Base-by-base conservation (phyloP, 1,140 invertebrate species). In the Stegodyphus mimosarum region DNA sequence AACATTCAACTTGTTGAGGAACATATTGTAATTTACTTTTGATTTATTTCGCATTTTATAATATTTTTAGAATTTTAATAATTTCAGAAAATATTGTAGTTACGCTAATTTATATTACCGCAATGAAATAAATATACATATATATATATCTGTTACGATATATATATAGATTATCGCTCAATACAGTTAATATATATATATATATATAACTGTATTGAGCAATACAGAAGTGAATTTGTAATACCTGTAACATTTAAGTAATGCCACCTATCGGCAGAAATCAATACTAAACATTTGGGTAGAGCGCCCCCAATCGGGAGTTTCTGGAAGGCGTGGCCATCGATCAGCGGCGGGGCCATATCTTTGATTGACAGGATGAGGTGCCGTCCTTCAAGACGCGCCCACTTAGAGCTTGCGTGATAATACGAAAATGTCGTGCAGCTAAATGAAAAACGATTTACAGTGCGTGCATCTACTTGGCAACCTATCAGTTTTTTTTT, bases 311-410 rank as follows among this genome's bases (percentile, higher is more conserved):
- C 17, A 83, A 67, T 15, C 48, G 72, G 80, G 60, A 52, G 80
- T 7, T 18, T 2, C n/a, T 10, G 18, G 80, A 52, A 74, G 80
- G 80, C 80, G 80, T 73, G 80, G 70, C 60, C 55, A 83, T 74
- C 63, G 71, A 83, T 74, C 50, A 74, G 60, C 60, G 80, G 80
- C 80, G 80, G 55, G 80, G 80, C 80, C 63, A 48, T 66, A 66
- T 66, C n/a, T 83, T 83, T 83, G 80, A 83, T 83, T 83, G 80
- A 83, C 80, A 83, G 80, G 15, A 17, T 74, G 33, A 55, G 49
- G 33, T 33, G n/a, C 80, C 80, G 74, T 83, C 80, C 80, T 83
- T 83, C 80, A 83, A 73, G 80, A 74, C 72, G 72, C 80, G 80
- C 80, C 80, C 70, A 83, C 80, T 50, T n/a, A 64, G n/a, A 33